Evolutionary conservation across 2,113 vertebrate species (phyloP).

Genomic region (Neodontobutis hainanensis): DNA sequence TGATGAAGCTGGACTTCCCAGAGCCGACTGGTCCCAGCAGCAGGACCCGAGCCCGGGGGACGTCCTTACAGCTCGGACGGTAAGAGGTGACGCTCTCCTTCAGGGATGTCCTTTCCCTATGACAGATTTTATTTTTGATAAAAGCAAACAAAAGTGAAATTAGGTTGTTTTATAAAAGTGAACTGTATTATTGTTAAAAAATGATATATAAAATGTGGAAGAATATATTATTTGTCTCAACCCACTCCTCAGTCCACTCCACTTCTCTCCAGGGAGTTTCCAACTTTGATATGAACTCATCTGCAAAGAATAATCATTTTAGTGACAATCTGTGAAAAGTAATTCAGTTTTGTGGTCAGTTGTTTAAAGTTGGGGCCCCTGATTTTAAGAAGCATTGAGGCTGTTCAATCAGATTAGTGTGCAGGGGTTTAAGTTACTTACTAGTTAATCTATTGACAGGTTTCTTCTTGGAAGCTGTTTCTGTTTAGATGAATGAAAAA

Average conservation of each 20-base stretch:
- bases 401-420: too few species aligned
- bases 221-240: neutral
- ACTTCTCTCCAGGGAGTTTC: slow-evolving; percentile 55
- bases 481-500: too few species aligned
- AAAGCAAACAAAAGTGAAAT: neutral
- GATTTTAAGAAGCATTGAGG: too few species aligned
- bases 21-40: slow-evolving; percentile 73
- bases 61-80: slow-evolving; percentile 39
- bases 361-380: too few species aligned
- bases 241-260: slow-evolving; percentile 72
- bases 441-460: too few species aligned
- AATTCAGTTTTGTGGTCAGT: too few species aligned
- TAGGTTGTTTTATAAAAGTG: too few species aligned
- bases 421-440: too few species aligned
- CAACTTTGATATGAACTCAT: neutral
- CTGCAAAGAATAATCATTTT: neutral
- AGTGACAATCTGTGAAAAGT: too few species aligned
- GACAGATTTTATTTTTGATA: neutral
- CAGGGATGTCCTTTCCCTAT: slow-evolving; percentile 63
- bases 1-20: slow-evolving; percentile 82
- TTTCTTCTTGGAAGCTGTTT: too few species aligned
- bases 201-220: neutral
- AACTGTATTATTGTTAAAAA: neutral
- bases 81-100: slow-evolving; percentile 61
- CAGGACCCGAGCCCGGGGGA: slow-evolving; percentile 66